These are phyloP conservation scores for Anisognathus igniventris DNA, from an alignment of 2,797 vertebrate genomes.

Conservation along the genomic window DNA sequence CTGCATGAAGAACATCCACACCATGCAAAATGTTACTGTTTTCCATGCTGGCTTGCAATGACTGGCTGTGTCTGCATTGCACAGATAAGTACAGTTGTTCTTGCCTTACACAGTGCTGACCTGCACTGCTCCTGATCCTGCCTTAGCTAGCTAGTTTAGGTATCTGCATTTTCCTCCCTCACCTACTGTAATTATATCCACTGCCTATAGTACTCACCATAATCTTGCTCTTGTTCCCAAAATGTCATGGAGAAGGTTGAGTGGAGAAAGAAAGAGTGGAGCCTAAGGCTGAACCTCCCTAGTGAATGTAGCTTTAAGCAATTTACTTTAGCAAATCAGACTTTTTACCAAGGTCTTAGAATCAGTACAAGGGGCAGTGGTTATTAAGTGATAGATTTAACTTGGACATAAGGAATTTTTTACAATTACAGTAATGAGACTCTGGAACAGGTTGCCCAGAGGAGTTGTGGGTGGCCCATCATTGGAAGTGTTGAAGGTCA, in stretches of 20 bases:
- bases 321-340: neutral
- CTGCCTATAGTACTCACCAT: neutral
- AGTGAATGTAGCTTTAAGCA: accelerated
- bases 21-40: neutral
- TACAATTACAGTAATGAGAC: neutral
- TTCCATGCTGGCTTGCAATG: neutral
- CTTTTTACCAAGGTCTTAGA: neutral
- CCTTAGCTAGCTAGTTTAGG: neutral
- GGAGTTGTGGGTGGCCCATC: neutral
- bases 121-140: neutral
- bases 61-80: neutral
- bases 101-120: neutral
- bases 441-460: neutral
- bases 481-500: neutral
- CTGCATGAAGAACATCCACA: neutral
- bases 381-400: neutral
- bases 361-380: neutral
- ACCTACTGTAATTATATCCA: neutral
- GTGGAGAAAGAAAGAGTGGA: neutral
- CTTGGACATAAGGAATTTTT: neutral
- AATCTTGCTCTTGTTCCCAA: neutral
- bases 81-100: neutral
- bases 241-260: neutral
- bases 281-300: neutral
- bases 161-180: neutral